These are phyloP conservation scores for Pholis gunnellus DNA, from an alignment of 2,113 vertebrate species.

Conservation along the genomic window DNA sequence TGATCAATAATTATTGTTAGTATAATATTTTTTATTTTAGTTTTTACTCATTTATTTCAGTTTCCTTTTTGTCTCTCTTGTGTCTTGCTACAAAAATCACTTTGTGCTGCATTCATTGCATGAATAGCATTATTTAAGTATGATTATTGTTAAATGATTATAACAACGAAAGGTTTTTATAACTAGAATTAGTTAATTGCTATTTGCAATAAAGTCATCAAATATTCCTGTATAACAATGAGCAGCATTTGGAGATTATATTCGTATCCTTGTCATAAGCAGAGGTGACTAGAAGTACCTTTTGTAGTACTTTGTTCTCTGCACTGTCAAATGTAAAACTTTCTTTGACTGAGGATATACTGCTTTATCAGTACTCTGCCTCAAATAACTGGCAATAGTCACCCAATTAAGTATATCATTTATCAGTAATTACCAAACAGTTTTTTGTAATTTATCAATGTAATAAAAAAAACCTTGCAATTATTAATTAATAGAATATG, in stretches of 20 bases:
- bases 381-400: background rate
- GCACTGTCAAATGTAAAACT: background rate
- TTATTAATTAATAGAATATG: background rate
- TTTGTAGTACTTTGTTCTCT: too few relatives aligned
- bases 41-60: background rate
- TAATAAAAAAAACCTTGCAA: background rate
- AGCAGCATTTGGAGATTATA: too few relatives aligned
- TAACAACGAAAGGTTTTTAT: background rate
- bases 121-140: background rate
- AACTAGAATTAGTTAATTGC: background rate
- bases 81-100: too few relatives aligned
- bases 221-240: background rate
- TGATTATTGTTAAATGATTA: background rate
- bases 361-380: background rate
- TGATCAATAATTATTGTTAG: background rate
- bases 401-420: background rate
- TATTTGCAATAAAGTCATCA: background rate
- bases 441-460: background rate
- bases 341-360: background rate
- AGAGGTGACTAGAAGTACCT: too few relatives aligned
- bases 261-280: too few relatives aligned
- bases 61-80: background rate
- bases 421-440: background rate
- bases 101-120: background rate
- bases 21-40: background rate